Percentiles rank a stretch among this genome's conserved stretches.
These are phyloP conservation scores for Lumbricus terrestris DNA, from an alignment of 2,888 invertebrate species.

Conservation along the genomic window DNA sequence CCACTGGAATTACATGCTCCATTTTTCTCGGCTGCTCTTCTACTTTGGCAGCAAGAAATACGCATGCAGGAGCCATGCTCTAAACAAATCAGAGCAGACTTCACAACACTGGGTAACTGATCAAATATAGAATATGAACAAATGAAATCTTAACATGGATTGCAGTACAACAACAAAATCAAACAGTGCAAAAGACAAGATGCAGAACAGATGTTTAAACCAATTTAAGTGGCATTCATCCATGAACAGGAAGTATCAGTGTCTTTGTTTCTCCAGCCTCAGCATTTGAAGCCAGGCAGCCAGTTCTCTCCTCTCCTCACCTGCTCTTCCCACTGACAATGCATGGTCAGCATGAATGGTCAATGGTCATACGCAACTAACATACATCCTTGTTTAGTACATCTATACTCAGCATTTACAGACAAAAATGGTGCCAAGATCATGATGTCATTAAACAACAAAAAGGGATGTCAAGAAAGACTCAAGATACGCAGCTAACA, in stretches of 20 bases:
- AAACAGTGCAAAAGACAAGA: neutral
- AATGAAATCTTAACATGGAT: neutral
- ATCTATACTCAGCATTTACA: no score
- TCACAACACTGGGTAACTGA: neutral
- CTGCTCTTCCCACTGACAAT: neutral
- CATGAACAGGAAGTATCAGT: neutral
- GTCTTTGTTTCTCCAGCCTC: neutral
- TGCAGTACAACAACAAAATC: neutral
- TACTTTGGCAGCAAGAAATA: constrained; percentile 96
- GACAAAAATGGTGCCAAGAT: no score
- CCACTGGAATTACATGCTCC: constrained; percentile 92
- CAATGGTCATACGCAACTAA: neutral
- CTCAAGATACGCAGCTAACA: no score
- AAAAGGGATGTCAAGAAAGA: no score
- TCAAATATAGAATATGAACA: neutral
- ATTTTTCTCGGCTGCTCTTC: constrained; percentile 97
- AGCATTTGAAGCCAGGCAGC: neutral
- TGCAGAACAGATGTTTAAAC: neutral
- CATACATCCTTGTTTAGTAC: no score
- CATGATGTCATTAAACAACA: no score
- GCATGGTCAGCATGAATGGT: no score
- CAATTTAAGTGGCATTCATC: neutral
- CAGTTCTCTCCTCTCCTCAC: neutral
- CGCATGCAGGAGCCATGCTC: constrained; percentile 87
- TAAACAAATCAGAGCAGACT: constrained; percentile 43